Evolutionary conservation across 2,113 vertebrate genomes (phyloP).

Genomic region (Bambusicola thoracicus): DNA sequence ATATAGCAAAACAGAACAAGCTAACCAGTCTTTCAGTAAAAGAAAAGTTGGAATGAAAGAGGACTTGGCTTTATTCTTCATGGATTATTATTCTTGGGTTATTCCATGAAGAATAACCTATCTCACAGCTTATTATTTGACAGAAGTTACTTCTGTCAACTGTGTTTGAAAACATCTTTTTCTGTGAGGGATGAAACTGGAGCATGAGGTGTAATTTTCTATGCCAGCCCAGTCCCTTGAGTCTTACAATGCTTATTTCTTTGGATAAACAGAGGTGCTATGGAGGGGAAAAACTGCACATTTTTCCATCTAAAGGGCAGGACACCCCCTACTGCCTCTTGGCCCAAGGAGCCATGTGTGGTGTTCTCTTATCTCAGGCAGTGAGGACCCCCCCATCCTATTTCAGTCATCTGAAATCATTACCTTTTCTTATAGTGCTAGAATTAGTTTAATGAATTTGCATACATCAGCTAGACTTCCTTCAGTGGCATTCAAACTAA

Average conservation of each 20-base stretch:
- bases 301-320: not conserved
- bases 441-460: conserved; percentile 5
- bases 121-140: not conserved
- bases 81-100: not conserved
- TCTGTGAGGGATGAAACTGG: not conserved
- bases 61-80: not conserved
- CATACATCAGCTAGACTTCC: not conserved
- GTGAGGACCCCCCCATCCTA: not conserved
- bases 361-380: not conserved
- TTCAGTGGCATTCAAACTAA: conserved; percentile 13
- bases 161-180: not conserved
- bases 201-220: not conserved
- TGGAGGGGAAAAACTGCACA: not conserved
- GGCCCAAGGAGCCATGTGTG: not conserved
- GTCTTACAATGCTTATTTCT: not conserved
- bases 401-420: not conserved
- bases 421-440: not conserved
- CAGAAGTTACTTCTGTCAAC: not conserved
- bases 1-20: not conserved
- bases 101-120: not conserved
- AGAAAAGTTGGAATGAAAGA: not conserved
- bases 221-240: not conserved
- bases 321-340: not conserved
- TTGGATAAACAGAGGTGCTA: not conserved
- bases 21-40: not conserved